A percentile compares a stretch with the other conserved stretches of the same genome.
Conservation (phyloP, 2,797 vertebrate genomes). For the Neopelma chrysocephalum region DNA sequence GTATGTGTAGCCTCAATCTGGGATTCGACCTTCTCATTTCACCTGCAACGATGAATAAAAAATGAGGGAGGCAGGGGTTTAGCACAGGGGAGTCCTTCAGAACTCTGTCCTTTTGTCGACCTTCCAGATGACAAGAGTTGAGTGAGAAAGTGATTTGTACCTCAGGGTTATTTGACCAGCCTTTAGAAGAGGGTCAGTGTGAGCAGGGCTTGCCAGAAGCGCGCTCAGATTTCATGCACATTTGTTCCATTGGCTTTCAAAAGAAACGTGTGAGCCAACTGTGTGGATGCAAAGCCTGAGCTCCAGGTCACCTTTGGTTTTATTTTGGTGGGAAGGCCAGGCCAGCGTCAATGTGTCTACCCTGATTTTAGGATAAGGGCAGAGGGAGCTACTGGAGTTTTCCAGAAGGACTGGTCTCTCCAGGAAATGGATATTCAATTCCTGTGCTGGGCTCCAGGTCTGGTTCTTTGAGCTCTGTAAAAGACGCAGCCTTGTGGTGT, state of each 20-base stretch:
- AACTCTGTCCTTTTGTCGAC: background rate
- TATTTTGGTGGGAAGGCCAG: background rate
- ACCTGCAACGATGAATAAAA: background rate
- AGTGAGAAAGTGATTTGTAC: background rate
- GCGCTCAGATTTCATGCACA: background rate
- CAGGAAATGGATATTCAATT: background rate
- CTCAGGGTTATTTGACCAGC: background rate
- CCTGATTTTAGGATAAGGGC: background rate
- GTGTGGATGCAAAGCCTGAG: background rate
- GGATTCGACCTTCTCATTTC: background rate
- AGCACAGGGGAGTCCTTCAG: background rate
- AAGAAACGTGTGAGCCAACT: fast-evolving
- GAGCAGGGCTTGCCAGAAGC: background rate
- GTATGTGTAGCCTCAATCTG: background rate
- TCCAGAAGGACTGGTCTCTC: background rate
- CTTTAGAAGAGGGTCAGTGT: background rate
- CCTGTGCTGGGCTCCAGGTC: background rate
- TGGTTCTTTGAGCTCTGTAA: background rate
- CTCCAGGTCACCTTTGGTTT: background rate
- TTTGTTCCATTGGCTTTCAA: background rate
- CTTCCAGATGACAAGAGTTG: background rate
- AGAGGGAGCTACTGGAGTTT: background rate
- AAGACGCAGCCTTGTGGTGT: background rate
- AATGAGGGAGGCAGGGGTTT: background rate
- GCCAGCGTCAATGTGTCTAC: background rate